Conservation (phyloP, 2,113 vertebrate species). For the Camelus bactrianus region DNA sequence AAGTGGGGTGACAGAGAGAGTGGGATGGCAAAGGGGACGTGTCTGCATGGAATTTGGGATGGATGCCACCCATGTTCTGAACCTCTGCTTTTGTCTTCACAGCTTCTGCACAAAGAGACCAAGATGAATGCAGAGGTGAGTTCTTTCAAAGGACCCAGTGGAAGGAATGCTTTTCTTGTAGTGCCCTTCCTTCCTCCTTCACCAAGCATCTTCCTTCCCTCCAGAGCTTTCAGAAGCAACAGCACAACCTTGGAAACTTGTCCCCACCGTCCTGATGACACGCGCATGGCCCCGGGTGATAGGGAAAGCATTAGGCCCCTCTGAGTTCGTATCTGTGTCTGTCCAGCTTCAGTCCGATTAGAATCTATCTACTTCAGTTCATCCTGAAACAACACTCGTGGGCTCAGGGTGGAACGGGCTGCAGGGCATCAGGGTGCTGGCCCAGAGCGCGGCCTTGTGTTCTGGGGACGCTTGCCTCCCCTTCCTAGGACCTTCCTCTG, state of each 20-base stretch:
- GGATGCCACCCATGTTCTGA: neutral
- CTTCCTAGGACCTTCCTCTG: neutral
- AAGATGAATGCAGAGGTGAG: constrained; percentile 74
- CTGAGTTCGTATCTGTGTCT: constrained; percentile 23
- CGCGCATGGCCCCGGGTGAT: neutral
- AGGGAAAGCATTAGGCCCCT: neutral
- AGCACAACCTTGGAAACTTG: neutral
- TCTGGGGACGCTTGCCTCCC: neutral
- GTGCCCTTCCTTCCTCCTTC: neutral
- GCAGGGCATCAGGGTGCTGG: neutral
- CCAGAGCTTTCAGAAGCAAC: neutral
- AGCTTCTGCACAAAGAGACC: constrained; percentile 26
- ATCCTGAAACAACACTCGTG: neutral
- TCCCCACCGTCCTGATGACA: neutral
- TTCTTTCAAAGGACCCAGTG: neutral
- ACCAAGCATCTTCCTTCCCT: neutral
- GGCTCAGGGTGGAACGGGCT: neutral
- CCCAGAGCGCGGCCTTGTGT: neutral
- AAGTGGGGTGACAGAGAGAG: neutral
- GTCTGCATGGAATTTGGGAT: neutral
- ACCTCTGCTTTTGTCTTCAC: constrained; percentile 65
- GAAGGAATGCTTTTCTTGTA: neutral
- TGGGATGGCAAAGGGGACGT: no score
- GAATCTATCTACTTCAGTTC: neutral
- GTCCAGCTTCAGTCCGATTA: neutral